A percentile compares a stretch with the other conserved stretches of the same genome.
Conservation (phyloP, 2,888 invertebrate genomes). For the Campoletis raptor region DNA sequence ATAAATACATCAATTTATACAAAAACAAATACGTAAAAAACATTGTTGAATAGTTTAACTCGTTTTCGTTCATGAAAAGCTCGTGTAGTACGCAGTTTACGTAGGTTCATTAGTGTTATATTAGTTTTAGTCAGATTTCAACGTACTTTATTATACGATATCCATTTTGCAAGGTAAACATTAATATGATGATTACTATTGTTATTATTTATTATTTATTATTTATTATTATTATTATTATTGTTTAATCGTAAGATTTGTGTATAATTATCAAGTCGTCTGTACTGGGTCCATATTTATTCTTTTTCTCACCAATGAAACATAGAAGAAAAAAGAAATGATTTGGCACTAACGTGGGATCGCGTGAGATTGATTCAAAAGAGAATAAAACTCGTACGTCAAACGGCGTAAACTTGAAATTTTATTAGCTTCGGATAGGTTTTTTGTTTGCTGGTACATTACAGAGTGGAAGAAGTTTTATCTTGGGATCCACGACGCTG, state of each 20-base stretch:
- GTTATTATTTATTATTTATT: not conserved
- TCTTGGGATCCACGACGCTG: constrained; percentile 49
- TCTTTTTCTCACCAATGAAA: not conserved
- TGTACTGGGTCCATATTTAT: not conserved
- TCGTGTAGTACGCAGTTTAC: constrained; percentile 61
- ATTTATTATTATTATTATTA: not conserved
- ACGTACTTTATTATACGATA: constrained; percentile 25
- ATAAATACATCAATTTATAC: constrained; percentile 18
- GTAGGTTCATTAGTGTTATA: constrained; percentile 56
- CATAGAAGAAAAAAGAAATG: constrained; percentile 12
- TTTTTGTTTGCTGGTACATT: constrained; percentile 39
- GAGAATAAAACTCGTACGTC: constrained; percentile 58
- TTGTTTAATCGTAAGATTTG: constrained; percentile 5
- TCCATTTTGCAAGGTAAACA: constrained; percentile 41
- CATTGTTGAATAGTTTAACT: constrained; percentile 45
- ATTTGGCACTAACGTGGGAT: constrained; percentile 63
- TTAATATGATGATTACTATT: not conserved
- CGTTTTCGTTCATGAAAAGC: constrained; percentile 52
- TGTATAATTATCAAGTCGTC: not conserved
- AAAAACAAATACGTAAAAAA: constrained; percentile 41
- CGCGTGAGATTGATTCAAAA: constrained; percentile 62
- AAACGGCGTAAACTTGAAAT: constrained; percentile 54
- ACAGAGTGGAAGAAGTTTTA: constrained; percentile 61
- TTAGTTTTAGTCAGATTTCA: constrained; percentile 48
- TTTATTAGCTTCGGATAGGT: constrained; percentile 44